Evolutionary conservation across 2,113 vertebrate species (phyloP).

Genomic region (Lathamus discolor): DNA sequence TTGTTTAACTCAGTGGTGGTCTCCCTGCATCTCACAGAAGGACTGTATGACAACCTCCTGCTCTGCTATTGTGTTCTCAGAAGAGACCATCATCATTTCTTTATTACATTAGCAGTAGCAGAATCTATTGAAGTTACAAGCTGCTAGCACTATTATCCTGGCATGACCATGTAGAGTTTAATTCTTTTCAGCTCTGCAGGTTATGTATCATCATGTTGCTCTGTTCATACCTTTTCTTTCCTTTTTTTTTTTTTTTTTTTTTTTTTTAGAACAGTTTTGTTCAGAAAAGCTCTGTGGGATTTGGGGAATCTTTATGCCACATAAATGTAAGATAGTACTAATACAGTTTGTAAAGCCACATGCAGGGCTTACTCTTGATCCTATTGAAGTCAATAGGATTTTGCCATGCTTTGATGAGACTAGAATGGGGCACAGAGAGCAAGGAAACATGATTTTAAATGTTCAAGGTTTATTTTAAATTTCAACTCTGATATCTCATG

Average conservation of each 20-base stretch:
- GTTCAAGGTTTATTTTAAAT: not conserved
- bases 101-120: not conserved
- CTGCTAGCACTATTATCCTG: not conserved
- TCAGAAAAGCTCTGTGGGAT: not conserved
- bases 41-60: not conserved
- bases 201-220: not conserved
- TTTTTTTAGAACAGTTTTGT: not conserved
- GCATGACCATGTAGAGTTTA: not conserved
- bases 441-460: not conserved
- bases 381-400: not conserved
- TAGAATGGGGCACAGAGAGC: not conserved
- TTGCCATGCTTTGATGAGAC: not conserved
- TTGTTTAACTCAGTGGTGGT: not conserved
- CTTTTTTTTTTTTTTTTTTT: not conserved
- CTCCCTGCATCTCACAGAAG: not conserved
- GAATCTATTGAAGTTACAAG: not conserved
- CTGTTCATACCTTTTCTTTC: not conserved
- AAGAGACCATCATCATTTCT: not conserved
- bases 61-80: not conserved
- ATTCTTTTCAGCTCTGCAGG: not conserved
- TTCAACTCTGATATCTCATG: not conserved
- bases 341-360: not conserved
- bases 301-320: not conserved
- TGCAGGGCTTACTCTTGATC: not conserved
- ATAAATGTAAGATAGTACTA: not conserved